Conservation (phyloP, 2,888 invertebrate genomes). For the Apantesis nais region DNA sequence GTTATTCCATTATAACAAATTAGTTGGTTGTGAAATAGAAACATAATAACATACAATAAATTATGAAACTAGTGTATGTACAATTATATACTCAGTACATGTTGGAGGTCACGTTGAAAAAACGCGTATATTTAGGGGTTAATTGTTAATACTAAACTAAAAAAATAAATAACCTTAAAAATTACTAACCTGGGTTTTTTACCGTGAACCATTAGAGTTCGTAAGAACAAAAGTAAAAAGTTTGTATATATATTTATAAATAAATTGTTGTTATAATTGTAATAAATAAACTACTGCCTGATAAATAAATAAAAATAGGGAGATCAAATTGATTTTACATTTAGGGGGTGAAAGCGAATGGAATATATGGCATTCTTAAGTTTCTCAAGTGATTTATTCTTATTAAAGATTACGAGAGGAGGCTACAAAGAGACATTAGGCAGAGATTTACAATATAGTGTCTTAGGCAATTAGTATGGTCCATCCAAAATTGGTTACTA, state of each 20-base stretch:
- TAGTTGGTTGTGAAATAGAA: neutral
- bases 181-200: too few species aligned
- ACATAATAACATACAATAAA: neutral
- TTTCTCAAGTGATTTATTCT: neutral
- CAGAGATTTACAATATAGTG: neutral
- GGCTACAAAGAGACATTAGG: neutral
- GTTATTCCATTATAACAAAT: constrained; percentile 13
- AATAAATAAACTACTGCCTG: too few species aligned
- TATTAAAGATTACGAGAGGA: neutral
- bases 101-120: neutral
- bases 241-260: too few species aligned
- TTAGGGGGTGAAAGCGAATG: too few species aligned
- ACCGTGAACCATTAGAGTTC: too few species aligned
- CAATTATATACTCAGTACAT: neutral
- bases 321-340: neutral
- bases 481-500: neutral
- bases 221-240: too few species aligned
- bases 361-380: neutral
- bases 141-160: too few species aligned
- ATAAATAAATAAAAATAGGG: neutral
- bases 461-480: neutral
- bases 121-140: neutral
- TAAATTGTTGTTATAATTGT: neutral
- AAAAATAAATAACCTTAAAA: too few species aligned
- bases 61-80: neutral